Base-by-base conservation (phyloP, 2,113 vertebrate species). In the Rhinolophus ferrumequinum region DNA sequence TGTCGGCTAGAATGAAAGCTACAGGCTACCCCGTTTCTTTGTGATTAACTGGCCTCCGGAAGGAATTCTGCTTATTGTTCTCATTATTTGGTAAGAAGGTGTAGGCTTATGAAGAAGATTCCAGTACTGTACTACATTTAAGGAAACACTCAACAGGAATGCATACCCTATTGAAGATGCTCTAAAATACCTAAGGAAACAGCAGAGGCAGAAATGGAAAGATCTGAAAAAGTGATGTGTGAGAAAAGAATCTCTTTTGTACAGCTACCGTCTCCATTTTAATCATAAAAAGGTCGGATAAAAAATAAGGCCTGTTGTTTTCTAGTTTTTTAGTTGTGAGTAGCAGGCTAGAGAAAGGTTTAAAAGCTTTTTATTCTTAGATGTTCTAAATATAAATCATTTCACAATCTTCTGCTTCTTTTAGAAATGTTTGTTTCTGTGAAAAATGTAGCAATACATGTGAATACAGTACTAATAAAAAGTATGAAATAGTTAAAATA, bases 231-330 rank as follows among this genome's bases (percentile, higher is more conserved):
- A 80, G 8, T 47, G 10, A 60, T 44, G 4, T 79, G 18, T 82
- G 16, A 44, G 62, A 92, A 72, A 79, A 4, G 3, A 67, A 73
- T n/a, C 47, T 75, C 26, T 83, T 69, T 88, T 41, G 6, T 67
- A 72, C 16, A 60, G 13, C 44, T 56, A 28, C 54, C 24, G 8
- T 72, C 91, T 83, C 69, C 30, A 84, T 67, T 85, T 84, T 70
- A 92, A 76, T 79, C 22, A 38, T n/a, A 83, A 82, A 90, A 89
- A 6, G 1, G 67, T 26, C 26, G 33, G 30, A 69, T 84, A 3
- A 73, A 85, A 92, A 84, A 79, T 83, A 54, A 93, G 47, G 24
- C 38, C 24, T 89, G 44, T 86, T 89, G 72, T 81, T 86, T 96
- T 79, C 38, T 52, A 67, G 5, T 44, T 24, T 79, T 88, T 76